Base-by-base conservation (phyloP, 2,888 invertebrate genomes). In the Clanis bilineata region DNA sequence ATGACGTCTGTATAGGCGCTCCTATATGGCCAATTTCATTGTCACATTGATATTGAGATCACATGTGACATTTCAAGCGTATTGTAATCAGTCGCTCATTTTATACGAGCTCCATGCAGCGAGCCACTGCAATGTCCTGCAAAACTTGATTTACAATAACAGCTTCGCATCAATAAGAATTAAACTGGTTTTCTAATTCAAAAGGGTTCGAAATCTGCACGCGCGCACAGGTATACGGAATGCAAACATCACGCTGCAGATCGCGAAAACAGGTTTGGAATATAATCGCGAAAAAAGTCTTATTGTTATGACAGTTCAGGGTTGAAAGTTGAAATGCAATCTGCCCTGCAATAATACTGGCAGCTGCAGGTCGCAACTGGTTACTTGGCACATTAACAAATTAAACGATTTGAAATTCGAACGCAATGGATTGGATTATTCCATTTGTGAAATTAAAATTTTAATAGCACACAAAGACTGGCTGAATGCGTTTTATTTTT, bases 191-290 rank as follows among this genome's bases (percentile, higher is more conserved):
- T 59, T 45, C 77, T 70, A 68, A 77, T 82, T 80, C 72, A 64
- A 60, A 60, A 69, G 65, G 77, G 81, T 77, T 75, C 78, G 76
- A 80, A 77, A 73, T 80, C 78, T 79, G 83, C 86, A 80, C 79
- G 65, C 74, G 71, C 75, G 71, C 74, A 76, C 80, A 88, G 88
- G 82, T 83, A 83, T 66, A 72, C 83, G 85, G 82, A 88, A 88
- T 85, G 88, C 90, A 81, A 86, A 88, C 82, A 69, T 62, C 38
- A 79, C 66, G 83, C 85, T 86, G 85, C 84, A 83, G 72, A 79
- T 68, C 68, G 71, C 68, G 59, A 66, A 71, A 83, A 80, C 86
- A 58, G 74, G 86, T 86, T 83, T 63, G 51, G 64, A 75, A 74
- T 77, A 69, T 66, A 74, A 68, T 71, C 73, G 71, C 66, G 51